phyloP scores from a whole-genome alignment of 2,113 vertebrate genomes.

The Prionailurus bengalensis region DNA sequence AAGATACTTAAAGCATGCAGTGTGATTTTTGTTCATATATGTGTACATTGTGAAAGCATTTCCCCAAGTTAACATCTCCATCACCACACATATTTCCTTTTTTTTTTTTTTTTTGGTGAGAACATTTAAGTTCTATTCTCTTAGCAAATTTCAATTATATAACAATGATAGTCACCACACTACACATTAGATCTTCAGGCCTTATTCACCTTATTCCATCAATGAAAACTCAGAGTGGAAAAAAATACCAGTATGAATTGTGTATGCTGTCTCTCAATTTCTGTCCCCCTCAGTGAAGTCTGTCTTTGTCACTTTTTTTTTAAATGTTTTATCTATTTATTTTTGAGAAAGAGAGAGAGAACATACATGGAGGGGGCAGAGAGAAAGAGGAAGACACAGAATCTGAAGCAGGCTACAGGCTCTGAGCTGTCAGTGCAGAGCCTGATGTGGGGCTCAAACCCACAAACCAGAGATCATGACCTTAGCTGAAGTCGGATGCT shows the following conservation, averaged over 20 bases:
- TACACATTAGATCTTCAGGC: neutral
- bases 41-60: neutral
- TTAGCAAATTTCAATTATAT: conserved; percentile 25
- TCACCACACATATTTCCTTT: neutral
- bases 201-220: neutral
- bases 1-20: neutral
- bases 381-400: too few relatives aligned
- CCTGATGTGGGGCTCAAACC: too few relatives aligned
- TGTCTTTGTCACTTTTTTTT: neutral
- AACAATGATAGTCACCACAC: neutral
- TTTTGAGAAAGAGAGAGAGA: too few relatives aligned
- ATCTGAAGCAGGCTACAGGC: too few relatives aligned
- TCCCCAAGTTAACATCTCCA: neutral
- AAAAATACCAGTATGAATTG: neutral
- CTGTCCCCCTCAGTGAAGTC: neutral
- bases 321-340: too few relatives aligned
- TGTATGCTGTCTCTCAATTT: neutral
- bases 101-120: neutral
- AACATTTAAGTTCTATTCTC: neutral
- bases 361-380: too few relatives aligned
- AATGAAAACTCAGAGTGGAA: conserved; percentile 7
- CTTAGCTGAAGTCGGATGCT: too few relatives aligned
- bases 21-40: neutral
- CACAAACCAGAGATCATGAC: too few relatives aligned
- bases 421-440: too few relatives aligned